Evolutionary conservation across 2,888 invertebrate genomes (phyloP), one percentile per base, ranked within the genome.

Genomic region (Meandrusa payeni): DNA sequence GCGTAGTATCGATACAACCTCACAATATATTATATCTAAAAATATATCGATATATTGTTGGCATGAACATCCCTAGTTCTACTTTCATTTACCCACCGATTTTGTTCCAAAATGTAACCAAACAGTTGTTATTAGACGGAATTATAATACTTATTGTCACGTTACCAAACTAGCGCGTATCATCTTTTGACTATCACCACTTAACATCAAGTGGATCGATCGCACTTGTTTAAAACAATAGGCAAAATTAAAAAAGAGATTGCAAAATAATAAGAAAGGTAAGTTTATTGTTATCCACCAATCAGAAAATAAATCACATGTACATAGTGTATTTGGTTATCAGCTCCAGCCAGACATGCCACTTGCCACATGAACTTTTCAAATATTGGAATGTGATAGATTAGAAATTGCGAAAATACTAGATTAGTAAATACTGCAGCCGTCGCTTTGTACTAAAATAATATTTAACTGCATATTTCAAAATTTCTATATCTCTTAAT

Each of bases 351-450:
- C 66, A 64, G 76, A 70, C 65, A 56, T 62, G 58, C 54, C 55
- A 52, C 51, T 55, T 52, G 53, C 53, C 54, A 59, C 59, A 59
- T 64, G 61, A 50, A 59, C 36, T 61, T 48, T 64, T 60, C 63
- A 65, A 64, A 51, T 48, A 64, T 65, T 83, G 82, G 83, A 85
- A 85, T 85, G 83, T 81, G 64, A 69, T 57, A n/a, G n/a, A 60
- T 57, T 33, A 55, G 51, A 57, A 54, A 56, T 46, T 41, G 38
- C 41, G 41, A 57, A 65, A 60, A 57, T 59, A 47, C 32, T 38
- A 43, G 3, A 51, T 54, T 37, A 51, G 51, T 52, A 54, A 64
- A 64, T 56, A 61, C 55, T 61, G 57, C 52, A 46, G 55, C 52
- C 53, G 52, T 49, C 54, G 53, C 54, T 67, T 69, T 69, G 69